phyloP scores from a whole-genome alignment of 2,797 vertebrate genomes.

The Atherinosoma microstoma region DNA sequence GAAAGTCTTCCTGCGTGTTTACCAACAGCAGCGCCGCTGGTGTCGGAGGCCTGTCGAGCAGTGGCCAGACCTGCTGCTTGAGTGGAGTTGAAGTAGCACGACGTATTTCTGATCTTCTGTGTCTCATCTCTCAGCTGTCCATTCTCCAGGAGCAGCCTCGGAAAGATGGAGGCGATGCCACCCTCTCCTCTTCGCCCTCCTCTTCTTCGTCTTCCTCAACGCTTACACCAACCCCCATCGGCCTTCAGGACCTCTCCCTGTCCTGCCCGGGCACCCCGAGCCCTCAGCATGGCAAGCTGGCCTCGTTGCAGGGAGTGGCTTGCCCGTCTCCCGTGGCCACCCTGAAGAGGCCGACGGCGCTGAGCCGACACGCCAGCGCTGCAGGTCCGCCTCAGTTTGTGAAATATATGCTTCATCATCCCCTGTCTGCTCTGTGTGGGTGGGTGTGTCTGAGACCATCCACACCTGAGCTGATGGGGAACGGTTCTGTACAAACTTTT shows the following conservation, averaged over 20 bases:
- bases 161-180: constrained; percentile 84
- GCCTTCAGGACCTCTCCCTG: constrained; percentile 51
- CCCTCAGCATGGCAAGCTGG: constrained; percentile 75
- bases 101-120: neutral
- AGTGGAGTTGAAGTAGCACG: neutral
- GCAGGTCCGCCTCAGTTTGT: constrained; percentile 62
- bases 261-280: constrained; percentile 73
- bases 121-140: constrained; percentile 75
- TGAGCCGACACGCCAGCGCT: constrained; percentile 93
- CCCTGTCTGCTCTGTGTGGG: neutral
- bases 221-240: constrained; percentile 47
- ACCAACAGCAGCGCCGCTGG: constrained; percentile 59
- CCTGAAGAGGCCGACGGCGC: constrained; percentile 90
- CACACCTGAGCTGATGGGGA: neutral
- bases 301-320: constrained; percentile 60
- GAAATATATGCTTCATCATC: neutral
- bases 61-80: neutral
- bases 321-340: constrained; percentile 82
- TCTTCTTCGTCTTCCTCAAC: constrained; percentile 49
- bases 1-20: constrained; percentile 78
- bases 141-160: constrained; percentile 88
- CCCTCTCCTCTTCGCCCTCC: constrained; percentile 42
- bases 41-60: constrained; percentile 12
- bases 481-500: neutral
- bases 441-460: neutral